Conservation (phyloP, 2,888 invertebrate species). For the Pollenia amentaria region DNA sequence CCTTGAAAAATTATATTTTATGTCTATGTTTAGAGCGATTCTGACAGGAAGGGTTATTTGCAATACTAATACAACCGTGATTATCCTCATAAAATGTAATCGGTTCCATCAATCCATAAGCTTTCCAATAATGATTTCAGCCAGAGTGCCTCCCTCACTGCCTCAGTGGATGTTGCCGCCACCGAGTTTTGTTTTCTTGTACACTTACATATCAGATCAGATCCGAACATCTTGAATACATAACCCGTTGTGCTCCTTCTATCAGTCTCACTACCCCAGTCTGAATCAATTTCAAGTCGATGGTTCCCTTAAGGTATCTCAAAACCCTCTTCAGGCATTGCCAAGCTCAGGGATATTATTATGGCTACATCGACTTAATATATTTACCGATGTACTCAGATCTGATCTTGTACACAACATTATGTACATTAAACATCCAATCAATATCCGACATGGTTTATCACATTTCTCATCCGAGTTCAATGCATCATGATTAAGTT, state of each 20-base stretch:
- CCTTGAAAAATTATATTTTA: constrained; percentile 20
- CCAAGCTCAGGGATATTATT: constrained; percentile 60
- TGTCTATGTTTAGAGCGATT: constrained; percentile 9
- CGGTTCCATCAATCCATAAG: constrained; percentile 23
- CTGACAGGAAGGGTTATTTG: constrained; percentile 5
- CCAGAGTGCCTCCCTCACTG: constrained; percentile 73
- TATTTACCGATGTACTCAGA: constrained; percentile 58
- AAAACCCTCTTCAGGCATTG: constrained; percentile 57
- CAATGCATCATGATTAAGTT: constrained; percentile 58
- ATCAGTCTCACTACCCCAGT: constrained; percentile 72
- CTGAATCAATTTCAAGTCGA: constrained; percentile 70
- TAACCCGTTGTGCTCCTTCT: constrained; percentile 74
- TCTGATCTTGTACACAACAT: constrained; percentile 68
- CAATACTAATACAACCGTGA: constrained; percentile 58
- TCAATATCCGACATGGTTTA: constrained; percentile 66
- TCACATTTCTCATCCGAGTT: constrained; percentile 54
- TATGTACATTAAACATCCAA: constrained; percentile 69
- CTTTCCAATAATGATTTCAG: constrained; percentile 47
- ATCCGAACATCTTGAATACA: constrained; percentile 74
- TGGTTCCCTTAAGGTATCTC: constrained; percentile 39
- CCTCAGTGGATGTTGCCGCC: constrained; percentile 71
- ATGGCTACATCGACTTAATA: constrained; percentile 63
- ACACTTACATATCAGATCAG: constrained; percentile 66
- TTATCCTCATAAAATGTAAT: constrained; percentile 68
- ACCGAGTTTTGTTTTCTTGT: constrained; percentile 70